Evolutionary conservation across 37 sponge, comb jelly and placozoan species (phyloP), one percentile per base, ranked within the genome.

Genomic region (Lycopodina hypogea): DNA sequence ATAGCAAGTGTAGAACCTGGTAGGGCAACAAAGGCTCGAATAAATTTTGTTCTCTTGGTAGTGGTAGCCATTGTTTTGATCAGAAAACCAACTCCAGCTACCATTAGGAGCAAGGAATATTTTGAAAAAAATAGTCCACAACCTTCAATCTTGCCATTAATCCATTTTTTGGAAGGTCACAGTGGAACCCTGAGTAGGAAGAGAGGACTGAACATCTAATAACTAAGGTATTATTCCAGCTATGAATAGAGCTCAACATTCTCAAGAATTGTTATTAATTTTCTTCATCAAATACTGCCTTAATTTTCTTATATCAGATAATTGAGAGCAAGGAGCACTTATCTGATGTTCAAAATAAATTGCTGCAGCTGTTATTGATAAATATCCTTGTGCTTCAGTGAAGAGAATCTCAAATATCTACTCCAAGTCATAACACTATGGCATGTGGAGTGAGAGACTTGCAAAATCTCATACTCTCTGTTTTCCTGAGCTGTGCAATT

Each of bases 121-220:
- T n/a, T n/a, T n/a, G n/a, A 65, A 2, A 15, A n/a, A 12, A 59
- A 40, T 41, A 60, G 62, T 6, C 76, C 60, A 62, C 76, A 18
- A 76, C 62, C 24, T 76, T 60, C 76, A 76, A 76, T 76, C 42
- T 62, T 24, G 76, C 58, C 1, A 42, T 76, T 0, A 3, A 60
- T 22, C 56, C 74, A 2, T 29, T 34, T 18, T 56, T 17, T n/a
- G 39, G n/a, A 40, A 18, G 60, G 2, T 1, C 41, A 3, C 18
- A 32, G 18, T 56, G 74, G 17, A 30, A 1, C 35, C 35, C 66
- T 32, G 70, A 70, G 18, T 3, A 60, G 2, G 76, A 76, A 11
- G 76, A 34, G 11, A 76, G 76, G 60, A n/a, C 23, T 1, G 19
- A 61, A 33, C 58, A 60, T 26, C 39, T 76, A 11, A 38, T 60